Evolutionary conservation across 2,888 invertebrate genomes (phyloP), one percentile per base, ranked within the genome.

Genomic region (Hypomecis atomaria): DNA sequence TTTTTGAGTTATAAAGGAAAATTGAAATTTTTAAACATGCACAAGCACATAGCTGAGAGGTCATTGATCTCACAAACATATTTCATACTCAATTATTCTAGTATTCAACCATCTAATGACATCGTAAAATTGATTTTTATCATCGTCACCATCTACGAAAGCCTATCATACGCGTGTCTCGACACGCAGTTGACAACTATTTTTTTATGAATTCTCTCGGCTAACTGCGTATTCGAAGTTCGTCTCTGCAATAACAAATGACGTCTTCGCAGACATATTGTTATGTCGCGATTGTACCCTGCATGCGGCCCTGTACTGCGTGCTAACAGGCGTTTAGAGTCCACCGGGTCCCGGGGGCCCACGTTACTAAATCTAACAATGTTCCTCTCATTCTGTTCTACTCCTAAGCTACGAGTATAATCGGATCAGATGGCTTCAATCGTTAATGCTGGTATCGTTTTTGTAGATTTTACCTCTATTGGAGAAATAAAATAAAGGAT

Each of bases 251-350:
- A 57, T 36, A 71, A 79, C 76, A 79, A 78, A 73, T 75, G 71
- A 62, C 56, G 57, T 54, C 42, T 23, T 43, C 34, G 11, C 38
- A 34, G 11, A 13, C 23, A 42, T 58, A 49, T 47, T 13, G 23
- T 37, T n/a, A 36, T 9, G 33, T 42, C n/a, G 11, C 7, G 2
- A 23, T 38, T 9, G 13, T 5, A 38, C 65, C 68, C 67, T 59
- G 63, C 75, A 65, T 83, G 48, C 82, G 72, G 67, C 78, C 81
- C 86, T 76, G 84, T 72, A 87, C 83, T 92, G 93, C 93, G 93
- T 93, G 93, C 85, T 92, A 92, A 93, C 92, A 93, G 90, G 88
- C 93, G 93, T 92, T 93, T 93, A 93, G 89, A 83, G 89, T 83
- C 84, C 78, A 65, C 74, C 63, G 61, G 68, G 70, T 78, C 89